These are phyloP conservation scores for Marmota monax DNA, from an alignment of 2,113 vertebrate species.

Conservation along the genomic window DNA sequence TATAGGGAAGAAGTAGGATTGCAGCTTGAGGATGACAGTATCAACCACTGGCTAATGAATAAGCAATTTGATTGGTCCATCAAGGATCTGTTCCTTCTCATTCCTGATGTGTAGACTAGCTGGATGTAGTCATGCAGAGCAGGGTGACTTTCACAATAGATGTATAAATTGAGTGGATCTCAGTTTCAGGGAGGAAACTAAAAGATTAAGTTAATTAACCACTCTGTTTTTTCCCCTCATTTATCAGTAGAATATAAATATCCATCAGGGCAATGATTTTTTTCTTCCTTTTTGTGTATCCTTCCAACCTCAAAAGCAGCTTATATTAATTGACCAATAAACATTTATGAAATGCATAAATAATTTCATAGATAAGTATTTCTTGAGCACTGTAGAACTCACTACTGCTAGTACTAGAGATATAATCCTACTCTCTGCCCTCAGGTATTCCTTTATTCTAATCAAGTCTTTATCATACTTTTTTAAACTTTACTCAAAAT, in stretches of 20 bases:
- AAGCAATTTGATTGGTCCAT: neutral
- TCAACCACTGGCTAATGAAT: neutral
- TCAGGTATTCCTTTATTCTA: neutral
- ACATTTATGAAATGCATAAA: neutral
- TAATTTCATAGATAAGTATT: neutral
- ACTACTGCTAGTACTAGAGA: neutral
- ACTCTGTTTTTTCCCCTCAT: neutral
- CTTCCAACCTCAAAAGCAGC: neutral
- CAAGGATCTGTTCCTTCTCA: neutral
- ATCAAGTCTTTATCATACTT: neutral
- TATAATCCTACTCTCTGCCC: neutral
- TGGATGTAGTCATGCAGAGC: neutral
- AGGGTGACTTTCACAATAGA: neutral
- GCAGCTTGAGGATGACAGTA: neutral
- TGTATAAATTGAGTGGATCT: neutral
- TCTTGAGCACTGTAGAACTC: neutral
- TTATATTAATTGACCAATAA: neutral
- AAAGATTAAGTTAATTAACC: neutral
- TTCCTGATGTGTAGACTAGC: neutral
- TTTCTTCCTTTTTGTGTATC: neutral
- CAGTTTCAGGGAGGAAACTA: neutral
- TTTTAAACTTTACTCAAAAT: neutral
- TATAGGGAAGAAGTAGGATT: neutral
- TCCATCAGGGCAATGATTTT: neutral
- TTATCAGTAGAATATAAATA: neutral